phyloP scores from a whole-genome alignment of 2,113 vertebrate species.

The Forbesichthys agassizii region DNA sequence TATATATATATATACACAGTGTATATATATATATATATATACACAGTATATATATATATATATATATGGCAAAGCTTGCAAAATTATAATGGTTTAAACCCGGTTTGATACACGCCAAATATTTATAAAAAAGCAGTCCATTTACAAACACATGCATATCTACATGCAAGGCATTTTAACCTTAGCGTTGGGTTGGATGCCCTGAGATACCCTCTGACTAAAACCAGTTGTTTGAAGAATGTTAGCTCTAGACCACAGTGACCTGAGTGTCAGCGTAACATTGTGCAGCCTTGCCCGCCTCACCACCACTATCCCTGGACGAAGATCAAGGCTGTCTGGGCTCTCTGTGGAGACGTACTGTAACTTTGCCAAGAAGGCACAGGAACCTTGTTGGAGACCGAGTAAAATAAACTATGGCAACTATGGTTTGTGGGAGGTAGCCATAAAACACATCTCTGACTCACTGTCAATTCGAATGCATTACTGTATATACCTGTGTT shows the following conservation, averaged over 20 bases:
- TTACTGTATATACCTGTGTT: constrained; percentile 6
- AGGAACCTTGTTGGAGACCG: constrained; percentile 8
- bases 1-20: no score
- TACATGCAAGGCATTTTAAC: constrained; percentile 4
- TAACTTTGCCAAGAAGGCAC: constrained; percentile 8
- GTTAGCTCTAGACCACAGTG: constrained; percentile 57
- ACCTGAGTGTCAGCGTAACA: constrained; percentile 61
- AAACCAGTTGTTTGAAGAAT: constrained; percentile 60
- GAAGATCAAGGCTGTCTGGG: constrained; percentile 57
- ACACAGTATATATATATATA: no score
- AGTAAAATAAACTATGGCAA: constrained; percentile 23
- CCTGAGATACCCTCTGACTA: constrained; percentile 32
- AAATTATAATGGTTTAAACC: background rate
- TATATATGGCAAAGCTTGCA: background rate
- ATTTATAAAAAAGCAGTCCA: no score
- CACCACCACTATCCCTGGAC: constrained; percentile 45
- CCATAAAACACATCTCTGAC: constrained; percentile 9
- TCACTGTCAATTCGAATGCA: constrained; percentile 7
- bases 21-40: no score
- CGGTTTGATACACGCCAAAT: background rate
- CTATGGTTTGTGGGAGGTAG: constrained; percentile 12
- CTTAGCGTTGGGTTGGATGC: constrained; percentile 25
- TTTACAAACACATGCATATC: background rate
- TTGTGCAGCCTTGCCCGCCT: constrained; percentile 39
- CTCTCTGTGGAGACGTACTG: constrained; percentile 32